These are phyloP conservation scores for Gryllus longicercus DNA, from an alignment of 2,888 invertebrate genomes.

Conservation along the genomic window DNA sequence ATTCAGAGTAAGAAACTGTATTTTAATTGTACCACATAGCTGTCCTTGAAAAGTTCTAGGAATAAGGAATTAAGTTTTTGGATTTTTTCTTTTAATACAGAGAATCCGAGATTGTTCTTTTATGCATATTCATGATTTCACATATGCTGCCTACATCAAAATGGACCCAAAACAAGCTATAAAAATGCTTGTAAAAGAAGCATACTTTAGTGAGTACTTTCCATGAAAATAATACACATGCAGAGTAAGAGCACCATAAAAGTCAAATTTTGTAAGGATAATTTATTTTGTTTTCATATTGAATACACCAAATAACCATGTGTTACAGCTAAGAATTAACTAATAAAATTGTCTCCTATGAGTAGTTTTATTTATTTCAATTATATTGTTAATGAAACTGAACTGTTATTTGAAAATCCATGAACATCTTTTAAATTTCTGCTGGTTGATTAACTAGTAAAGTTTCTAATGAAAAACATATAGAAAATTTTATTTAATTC, in stretches of 20 bases:
- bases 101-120: constrained; percentile 48
- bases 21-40: background rate
- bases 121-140: constrained; percentile 47
- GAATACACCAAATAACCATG: background rate
- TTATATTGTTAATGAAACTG: too few relatives aligned
- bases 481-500: too few relatives aligned
- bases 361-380: too few relatives aligned
- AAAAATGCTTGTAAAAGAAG: constrained; percentile 45
- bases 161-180: constrained; percentile 41
- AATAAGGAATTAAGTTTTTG: constrained; percentile 20
- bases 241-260: background rate
- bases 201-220: constrained; percentile 43
- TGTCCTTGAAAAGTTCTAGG: background rate
- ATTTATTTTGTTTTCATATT: background rate
- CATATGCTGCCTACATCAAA: constrained; percentile 43
- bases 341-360: too few relatives aligned
- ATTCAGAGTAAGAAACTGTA: constrained; percentile 18
- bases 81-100: constrained; percentile 40
- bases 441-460: too few relatives aligned
- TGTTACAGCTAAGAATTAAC: too few relatives aligned
- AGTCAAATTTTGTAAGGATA: background rate
- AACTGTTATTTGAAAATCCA: too few relatives aligned
- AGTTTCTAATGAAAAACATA: too few relatives aligned
- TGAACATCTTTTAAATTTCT: too few relatives aligned
- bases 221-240: background rate